Conservation (phyloP, 2,797 vertebrate genomes). For the Rhinophrynus dorsalis region DNA sequence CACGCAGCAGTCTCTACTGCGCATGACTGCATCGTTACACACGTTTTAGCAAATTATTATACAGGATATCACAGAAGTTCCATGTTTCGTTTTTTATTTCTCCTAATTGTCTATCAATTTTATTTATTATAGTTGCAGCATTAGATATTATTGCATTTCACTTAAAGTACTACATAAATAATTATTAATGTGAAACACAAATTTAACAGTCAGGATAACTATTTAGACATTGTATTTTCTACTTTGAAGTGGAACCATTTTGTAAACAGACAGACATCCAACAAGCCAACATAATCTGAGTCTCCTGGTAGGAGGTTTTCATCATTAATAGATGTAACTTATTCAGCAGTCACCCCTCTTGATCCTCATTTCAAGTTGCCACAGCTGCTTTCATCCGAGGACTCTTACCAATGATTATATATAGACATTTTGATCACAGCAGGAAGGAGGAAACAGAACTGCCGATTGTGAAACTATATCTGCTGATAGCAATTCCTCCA, state of each 20-base stretch:
- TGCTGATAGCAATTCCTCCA: conserved; percentile 21
- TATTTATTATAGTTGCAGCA: too few relatives aligned
- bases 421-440: conserved; percentile 21
- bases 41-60: too few relatives aligned
- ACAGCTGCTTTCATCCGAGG: conserved; percentile 39
- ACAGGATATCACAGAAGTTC: too few relatives aligned
- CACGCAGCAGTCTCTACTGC: too few relatives aligned
- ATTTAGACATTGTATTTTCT: neutral
- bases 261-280: conserved; percentile 15
- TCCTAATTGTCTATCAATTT: too few relatives aligned
- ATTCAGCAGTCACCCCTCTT: conserved; percentile 19
- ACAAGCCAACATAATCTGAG: conserved; percentile 5
- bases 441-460: conserved; percentile 19
- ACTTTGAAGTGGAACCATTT: neutral
- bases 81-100: too few relatives aligned
- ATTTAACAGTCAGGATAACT: neutral
- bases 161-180: too few relatives aligned
- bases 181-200: neutral
- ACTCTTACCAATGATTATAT: conserved; percentile 40
- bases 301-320: conserved; percentile 22
- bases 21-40: too few relatives aligned
- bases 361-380: conserved; percentile 32
- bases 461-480: conserved; percentile 22
- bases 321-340: conserved; percentile 39
- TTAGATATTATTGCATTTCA: neutral